These are phyloP conservation scores for Tuta absoluta DNA, from an alignment of 2,888 invertebrate genomes.

Conservation along the genomic window DNA sequence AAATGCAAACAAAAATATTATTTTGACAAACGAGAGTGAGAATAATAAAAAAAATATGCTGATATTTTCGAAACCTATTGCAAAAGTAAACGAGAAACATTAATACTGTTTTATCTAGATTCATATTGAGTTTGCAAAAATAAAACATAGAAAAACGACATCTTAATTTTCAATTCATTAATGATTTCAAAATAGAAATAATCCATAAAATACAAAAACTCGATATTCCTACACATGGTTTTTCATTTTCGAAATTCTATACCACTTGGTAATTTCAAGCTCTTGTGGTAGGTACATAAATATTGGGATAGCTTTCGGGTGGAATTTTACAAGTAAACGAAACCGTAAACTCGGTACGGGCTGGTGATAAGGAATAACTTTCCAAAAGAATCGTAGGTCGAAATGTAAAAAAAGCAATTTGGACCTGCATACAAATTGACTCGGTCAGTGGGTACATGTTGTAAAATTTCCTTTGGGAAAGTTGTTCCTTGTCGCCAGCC, in stretches of 20 bases:
- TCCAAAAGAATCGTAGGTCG: no score
- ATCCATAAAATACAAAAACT: background rate
- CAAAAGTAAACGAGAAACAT: background rate
- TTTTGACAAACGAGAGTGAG: background rate
- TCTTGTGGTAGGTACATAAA: background rate
- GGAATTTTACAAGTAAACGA: no score
- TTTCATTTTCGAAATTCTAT: background rate
- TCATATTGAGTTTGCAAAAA: background rate
- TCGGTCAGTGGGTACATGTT: no score
- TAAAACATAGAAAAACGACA: background rate
- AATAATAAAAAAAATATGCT: no score
- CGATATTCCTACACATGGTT: background rate
- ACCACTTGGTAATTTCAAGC: conserved; percentile 3
- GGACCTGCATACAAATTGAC: no score
- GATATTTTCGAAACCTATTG: background rate
- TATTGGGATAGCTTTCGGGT: no score
- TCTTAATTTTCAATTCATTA: conserved; percentile 7
- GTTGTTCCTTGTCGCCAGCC: no score
- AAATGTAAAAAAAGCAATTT: no score
- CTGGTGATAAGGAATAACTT: no score
- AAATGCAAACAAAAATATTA: background rate
- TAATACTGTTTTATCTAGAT: background rate
- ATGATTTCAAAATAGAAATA: background rate
- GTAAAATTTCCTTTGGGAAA: no score
- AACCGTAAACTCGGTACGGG: no score